Conservation (phyloP, 2,888 invertebrate species). For the Icerya purchasi region DNA sequence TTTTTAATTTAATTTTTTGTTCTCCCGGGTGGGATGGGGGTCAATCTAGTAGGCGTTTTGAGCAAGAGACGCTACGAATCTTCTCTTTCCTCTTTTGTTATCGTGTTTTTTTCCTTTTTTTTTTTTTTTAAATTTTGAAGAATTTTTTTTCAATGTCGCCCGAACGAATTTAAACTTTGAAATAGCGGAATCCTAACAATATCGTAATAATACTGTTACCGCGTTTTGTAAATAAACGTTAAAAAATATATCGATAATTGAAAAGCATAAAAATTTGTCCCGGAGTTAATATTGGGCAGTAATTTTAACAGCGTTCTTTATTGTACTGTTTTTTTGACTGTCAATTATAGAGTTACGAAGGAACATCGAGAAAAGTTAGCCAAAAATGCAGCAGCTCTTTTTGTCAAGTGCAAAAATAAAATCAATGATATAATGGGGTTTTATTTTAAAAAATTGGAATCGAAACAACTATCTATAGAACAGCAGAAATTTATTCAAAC, state of each 20-base stretch:
- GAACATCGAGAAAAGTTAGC: slow-evolving; percentile 75
- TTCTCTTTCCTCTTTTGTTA: too few relatives aligned
- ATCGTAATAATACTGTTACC: neutral
- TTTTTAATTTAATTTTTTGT: too few relatives aligned
- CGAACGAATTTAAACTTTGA: too few relatives aligned
- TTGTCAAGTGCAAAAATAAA: slow-evolving; percentile 51
- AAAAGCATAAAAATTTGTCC: neutral
- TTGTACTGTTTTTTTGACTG: slow-evolving; percentile 2
- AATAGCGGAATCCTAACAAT: too few relatives aligned
- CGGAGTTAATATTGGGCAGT: neutral
- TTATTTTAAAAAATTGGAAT: slow-evolving; percentile 43
- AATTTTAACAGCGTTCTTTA: neutral
- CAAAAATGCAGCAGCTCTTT: slow-evolving; percentile 66
- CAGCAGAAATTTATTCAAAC: neutral
- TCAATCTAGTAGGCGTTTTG: too few relatives aligned
- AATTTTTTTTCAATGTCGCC: too few relatives aligned
- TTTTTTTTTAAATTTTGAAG: too few relatives aligned
- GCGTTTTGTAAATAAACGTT: neutral
- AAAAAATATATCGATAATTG: neutral
- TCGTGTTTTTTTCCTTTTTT: too few relatives aligned
- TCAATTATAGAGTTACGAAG: slow-evolving; percentile 47
- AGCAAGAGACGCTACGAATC: too few relatives aligned
- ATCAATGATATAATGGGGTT: slow-evolving; percentile 56
- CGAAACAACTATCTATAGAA: slow-evolving; percentile 25
- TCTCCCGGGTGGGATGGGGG: too few relatives aligned